Evolutionary conservation across 2,797 vertebrate genomes (phyloP), one percentile per base, ranked within the genome.

Genomic region (Fistularia tabacaria): DNA sequence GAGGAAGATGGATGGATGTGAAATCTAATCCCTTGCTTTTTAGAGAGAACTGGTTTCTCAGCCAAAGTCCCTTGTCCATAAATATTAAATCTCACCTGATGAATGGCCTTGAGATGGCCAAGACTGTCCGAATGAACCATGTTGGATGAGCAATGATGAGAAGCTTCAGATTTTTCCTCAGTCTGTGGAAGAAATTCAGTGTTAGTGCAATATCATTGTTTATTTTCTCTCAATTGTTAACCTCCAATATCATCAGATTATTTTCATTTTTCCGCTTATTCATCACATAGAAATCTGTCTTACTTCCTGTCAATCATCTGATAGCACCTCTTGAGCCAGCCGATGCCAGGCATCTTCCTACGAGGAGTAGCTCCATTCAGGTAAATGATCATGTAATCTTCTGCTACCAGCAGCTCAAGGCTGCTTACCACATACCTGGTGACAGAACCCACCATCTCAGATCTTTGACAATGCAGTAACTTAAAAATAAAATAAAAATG

Each of bases 221-320:
- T 25, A 3, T 25, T 25, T 25, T 25, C 25, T 25, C 5, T 25
- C 25, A 2, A 25, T 5, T 25, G 25, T 25, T 25, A 25, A 25
- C 25, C 25, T 25, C 25, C 25, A 25, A 5, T 25, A 25, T 25
- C 25, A 25, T 25, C 25, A 25, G 25, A 25, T 25, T 25, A 25
- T 3, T 25, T 25, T 3, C 25, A 25, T 25, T 25, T 25, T 5
- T 25, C 2, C 25, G 25, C 25, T 25, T 25, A 25, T 25, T 25
- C 5, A 25, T 25, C 25, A 25, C 25, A 25, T 25, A 25, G 25
- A 25, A 25, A 40, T 40, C 39, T 40, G 39, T 48, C 69, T 63
- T 83, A 98, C 97, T 96, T 94, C 65, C 96, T 92, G 67, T 98
- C 95, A 6, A 98, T 98, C 96, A 98, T 98, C 83, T 98, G 96